phyloP scores from a whole-genome alignment of 2,888 invertebrate species.

The Celastrina argiolus region DNA sequence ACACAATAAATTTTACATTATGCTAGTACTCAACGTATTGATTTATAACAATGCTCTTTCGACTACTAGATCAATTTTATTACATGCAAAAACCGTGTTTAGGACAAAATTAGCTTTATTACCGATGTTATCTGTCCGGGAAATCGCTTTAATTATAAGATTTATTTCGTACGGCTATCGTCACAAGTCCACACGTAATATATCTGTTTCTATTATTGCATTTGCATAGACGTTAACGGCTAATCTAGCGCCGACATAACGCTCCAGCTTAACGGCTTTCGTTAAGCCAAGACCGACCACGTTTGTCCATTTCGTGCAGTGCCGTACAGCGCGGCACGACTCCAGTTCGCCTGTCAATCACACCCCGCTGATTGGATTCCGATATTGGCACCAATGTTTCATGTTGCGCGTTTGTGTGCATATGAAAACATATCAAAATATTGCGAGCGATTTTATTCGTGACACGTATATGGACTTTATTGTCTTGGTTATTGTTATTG shows the following conservation, averaged over 20 bases:
- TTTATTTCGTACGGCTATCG: background rate
- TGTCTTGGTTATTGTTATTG: conserved; percentile 16
- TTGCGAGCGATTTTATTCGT: conserved; percentile 16
- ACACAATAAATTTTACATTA: no score
- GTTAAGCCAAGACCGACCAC: conserved; percentile 37
- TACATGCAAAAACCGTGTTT: background rate
- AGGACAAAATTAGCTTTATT: background rate
- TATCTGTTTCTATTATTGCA: background rate
- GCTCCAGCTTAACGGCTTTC: conserved; percentile 34
- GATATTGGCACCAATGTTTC: conserved; percentile 54
- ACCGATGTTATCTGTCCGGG: background rate
- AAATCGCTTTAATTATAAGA: background rate
- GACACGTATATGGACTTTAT: conserved; percentile 18
- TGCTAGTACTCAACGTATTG: background rate
- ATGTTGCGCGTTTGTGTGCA: conserved; percentile 37
- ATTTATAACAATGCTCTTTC: background rate
- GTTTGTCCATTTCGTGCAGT: conserved; percentile 36
- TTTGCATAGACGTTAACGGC: conserved; percentile 14
- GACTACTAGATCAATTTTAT: no score
- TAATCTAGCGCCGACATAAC: conserved; percentile 22
- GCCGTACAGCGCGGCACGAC: conserved; percentile 42
- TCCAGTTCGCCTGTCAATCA: conserved; percentile 59
- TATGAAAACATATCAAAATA: conserved; percentile 25
- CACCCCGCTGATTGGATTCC: conserved; percentile 64
- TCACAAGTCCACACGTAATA: background rate